These are phyloP conservation scores for Apotomis betuletana DNA, from an alignment of 2,888 invertebrate species.

Conservation along the genomic window DNA sequence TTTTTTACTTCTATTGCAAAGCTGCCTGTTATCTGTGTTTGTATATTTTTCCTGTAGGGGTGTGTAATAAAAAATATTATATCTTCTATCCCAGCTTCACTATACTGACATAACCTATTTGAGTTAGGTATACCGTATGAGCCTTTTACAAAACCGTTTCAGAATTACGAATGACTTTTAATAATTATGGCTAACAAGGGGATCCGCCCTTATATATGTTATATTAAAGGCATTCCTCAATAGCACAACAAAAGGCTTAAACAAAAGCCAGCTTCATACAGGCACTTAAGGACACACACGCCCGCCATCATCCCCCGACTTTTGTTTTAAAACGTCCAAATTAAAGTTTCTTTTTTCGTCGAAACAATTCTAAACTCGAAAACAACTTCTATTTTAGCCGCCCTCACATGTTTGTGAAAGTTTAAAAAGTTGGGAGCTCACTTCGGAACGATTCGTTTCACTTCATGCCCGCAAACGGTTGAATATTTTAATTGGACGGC, in stretches of 20 bases:
- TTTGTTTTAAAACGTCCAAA: constrained; percentile 80
- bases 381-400: constrained; percentile 80
- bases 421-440: constrained; percentile 73
- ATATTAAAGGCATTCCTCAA: constrained; percentile 25
- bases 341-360: constrained; percentile 80
- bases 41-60: too few species aligned
- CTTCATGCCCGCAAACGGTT: constrained; percentile 64
- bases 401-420: constrained; percentile 80
- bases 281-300: constrained; percentile 60
- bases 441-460: constrained; percentile 71
- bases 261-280: constrained; percentile 33
- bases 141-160: too few species aligned
- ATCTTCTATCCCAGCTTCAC: too few species aligned
- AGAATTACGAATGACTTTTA: too few species aligned
- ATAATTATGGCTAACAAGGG: too few species aligned
- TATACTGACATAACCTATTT: too few species aligned
- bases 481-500: constrained; percentile 72
- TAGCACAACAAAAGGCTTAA: constrained; percentile 11
- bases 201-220: not conserved
- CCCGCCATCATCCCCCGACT: constrained; percentile 78
- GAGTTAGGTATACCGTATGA: too few species aligned
- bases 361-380: constrained; percentile 78
- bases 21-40: too few species aligned
- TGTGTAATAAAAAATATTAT: too few species aligned
- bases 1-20: too few species aligned